Conservation (phyloP, 2,113 vertebrate genomes). For the Euleptes europaea region DNA sequence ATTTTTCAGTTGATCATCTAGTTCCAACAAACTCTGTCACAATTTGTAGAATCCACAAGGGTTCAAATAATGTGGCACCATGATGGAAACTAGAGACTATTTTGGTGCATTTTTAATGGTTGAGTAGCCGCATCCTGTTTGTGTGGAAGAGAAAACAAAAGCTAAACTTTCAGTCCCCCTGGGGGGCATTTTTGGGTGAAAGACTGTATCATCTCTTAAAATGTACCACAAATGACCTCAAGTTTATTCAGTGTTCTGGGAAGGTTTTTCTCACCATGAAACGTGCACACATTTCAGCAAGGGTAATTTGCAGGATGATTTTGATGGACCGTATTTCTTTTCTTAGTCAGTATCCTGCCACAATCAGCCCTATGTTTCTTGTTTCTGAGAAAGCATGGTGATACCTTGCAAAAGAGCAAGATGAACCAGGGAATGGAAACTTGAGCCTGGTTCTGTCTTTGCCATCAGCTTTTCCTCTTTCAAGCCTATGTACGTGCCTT, state of each 20-base stretch:
- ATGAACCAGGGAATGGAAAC: background rate
- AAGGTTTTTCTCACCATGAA: background rate
- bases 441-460: background rate
- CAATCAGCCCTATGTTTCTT: background rate
- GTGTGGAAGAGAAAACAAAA: background rate
- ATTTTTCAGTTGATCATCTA: background rate
- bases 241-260: background rate
- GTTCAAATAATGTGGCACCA: background rate
- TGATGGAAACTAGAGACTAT: background rate
- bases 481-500: background rate
- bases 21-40: background rate
- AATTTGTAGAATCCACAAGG: background rate
- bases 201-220: background rate
- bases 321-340: background rate
- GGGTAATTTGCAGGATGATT: background rate
- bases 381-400: background rate
- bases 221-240: background rate
- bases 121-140: constrained; percentile 14
- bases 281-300: background rate
- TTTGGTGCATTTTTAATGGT: background rate
- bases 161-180: background rate
- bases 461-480: background rate
- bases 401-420: too few relatives aligned
- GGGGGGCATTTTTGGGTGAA: background rate
- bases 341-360: background rate